Percentiles rank a stretch among this genome's conserved stretches.
These are phyloP conservation scores for Acrobasis suavella DNA, from an alignment of 2,888 invertebrate species.

Conservation along the genomic window DNA sequence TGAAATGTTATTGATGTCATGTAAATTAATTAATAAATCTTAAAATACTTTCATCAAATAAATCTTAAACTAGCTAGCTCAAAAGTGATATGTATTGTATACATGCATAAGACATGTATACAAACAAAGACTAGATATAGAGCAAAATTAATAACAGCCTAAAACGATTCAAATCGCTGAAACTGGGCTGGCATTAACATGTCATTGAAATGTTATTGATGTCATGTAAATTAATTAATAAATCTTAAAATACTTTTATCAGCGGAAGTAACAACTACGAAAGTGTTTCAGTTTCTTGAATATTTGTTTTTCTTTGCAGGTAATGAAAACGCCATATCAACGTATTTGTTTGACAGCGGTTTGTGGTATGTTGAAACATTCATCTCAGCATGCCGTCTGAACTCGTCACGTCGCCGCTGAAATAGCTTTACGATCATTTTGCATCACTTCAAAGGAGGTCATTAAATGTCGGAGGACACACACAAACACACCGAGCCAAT, in stretches of 20 bases:
- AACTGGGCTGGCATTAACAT: too few relatives aligned
- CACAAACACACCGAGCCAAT: slow-evolving; percentile 39
- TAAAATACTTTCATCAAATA: background rate
- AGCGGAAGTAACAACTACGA: background rate
- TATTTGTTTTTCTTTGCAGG: slow-evolving; percentile 43
- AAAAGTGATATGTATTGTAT: too few relatives aligned
- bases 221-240: slow-evolving; percentile 8
- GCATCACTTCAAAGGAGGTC: slow-evolving; percentile 73
- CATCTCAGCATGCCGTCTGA: slow-evolving; percentile 46
- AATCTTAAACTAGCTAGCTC: too few relatives aligned
- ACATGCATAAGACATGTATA: too few relatives aligned
- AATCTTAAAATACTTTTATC: slow-evolving; percentile 4
- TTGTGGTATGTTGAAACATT: slow-evolving; percentile 60
- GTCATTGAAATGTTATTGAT: background rate
- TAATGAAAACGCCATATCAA: slow-evolving; percentile 41
- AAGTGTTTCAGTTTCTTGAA: slow-evolving; percentile 6
- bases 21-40: slow-evolving; percentile 7
- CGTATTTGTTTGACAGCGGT: slow-evolving; percentile 42
- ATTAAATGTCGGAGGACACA: slow-evolving; percentile 61
- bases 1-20: slow-evolving; percentile 5
- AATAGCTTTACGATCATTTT: slow-evolving; percentile 72
- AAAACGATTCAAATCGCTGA: too few relatives aligned
- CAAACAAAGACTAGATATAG: too few relatives aligned
- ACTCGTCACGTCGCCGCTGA: slow-evolving; percentile 49
- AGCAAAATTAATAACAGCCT: too few relatives aligned